phyloP scores from a whole-genome alignment of 2,113 vertebrate genomes.

The Glaucomys volans region DNA sequence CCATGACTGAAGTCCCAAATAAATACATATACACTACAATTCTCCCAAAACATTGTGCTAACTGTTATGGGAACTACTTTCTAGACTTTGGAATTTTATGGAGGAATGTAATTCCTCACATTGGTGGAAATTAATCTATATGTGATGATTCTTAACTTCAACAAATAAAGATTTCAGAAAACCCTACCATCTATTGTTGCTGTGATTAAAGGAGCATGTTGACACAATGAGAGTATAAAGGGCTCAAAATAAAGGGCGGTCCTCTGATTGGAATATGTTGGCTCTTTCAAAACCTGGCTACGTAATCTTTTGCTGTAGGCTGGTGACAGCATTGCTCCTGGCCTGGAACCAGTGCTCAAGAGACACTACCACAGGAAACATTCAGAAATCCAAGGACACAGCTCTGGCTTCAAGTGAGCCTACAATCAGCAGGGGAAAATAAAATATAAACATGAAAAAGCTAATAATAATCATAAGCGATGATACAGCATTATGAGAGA shows the following conservation, averaged over 20 bases:
- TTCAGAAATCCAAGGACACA: not conserved
- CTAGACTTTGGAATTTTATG: not conserved
- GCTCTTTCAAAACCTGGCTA: not conserved
- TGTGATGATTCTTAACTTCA: not conserved
- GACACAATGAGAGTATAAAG: not conserved
- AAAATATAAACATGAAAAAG: not conserved
- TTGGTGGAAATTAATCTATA: not conserved
- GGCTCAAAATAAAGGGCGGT: not conserved
- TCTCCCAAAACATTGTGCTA: not conserved
- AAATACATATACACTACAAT: not conserved
- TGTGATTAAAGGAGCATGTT: not conserved
- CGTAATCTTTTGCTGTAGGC: not conserved
- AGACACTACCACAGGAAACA: not conserved
- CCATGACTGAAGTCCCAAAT: not conserved
- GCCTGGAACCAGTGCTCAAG: not conserved
- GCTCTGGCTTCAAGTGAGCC: not conserved
- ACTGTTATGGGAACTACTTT: not conserved
- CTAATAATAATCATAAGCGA: not conserved
- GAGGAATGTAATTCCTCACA: not conserved
- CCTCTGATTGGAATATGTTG: not conserved
- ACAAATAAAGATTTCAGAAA: slow-evolving; percentile 22
- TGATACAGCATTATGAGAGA: not conserved
- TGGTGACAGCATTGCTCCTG: not conserved
- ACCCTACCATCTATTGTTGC: not conserved
- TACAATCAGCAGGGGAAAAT: not conserved